Base-by-base conservation (phyloP, 2,888 invertebrate species). In the Pardosa pseudoannulata region DNA sequence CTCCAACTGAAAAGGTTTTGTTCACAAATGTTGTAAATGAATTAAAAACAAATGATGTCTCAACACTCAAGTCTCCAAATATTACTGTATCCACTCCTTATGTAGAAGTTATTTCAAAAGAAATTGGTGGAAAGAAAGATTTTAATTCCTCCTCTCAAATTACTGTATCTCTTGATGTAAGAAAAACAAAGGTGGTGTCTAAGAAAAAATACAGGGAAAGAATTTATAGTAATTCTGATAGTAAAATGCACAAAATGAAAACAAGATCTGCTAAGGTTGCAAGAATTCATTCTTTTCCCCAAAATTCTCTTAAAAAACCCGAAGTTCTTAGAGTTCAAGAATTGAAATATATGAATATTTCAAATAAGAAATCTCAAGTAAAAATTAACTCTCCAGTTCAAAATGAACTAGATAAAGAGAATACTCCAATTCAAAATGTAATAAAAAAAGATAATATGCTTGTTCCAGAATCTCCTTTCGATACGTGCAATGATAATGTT, bases 1-100 rank as follows among this genome's bases (percentile, higher is more conserved):
- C 56, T 56, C 23, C 56, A 23, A 23, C 23, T 56, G 56, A 56
- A 23, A 56, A 56, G n/a, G 56, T 23, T 56, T 56, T 56, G 16
- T 56, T 56, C 23, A 56, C 23, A 23, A 56, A 19, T 56, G 23
- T 56, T 6, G 23, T 56, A 3, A 46, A 46, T 2, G 11, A 16
- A 9, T 46, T 2, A 16, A 16, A 23, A 56, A 56, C n/a, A 5
- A 65, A 65, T 28, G 65, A 65, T n/a, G n/a, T n/a, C n/a, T n/a
- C n/a, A n/a, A 56, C 23, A 23, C 3, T 19, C 7, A 39, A 75
- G 11, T 32, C 71, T 32, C 41, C 75, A 68, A 68, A 62, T 27
- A 62, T 82, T 27, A 41, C 29, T n/a, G 41, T 82, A 32, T 75
- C 46, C n/a, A 64, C 73, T 62, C 81, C 74, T 23, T 23, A 19